Conservation (phyloP, 2,888 invertebrate genomes). For the Unio delphinus region DNA sequence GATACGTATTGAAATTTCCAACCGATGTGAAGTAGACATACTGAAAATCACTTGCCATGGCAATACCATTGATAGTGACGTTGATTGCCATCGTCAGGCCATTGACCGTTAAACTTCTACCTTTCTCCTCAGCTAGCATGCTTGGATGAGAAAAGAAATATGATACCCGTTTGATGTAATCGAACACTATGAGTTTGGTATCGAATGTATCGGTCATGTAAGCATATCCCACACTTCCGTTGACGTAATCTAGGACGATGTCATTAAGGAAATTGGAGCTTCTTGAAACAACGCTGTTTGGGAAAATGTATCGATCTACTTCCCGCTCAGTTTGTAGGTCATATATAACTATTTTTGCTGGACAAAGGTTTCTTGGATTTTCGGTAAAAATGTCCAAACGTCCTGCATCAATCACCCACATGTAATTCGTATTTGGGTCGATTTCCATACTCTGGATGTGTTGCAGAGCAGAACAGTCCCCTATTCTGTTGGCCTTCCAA, state of each 20-base stretch:
- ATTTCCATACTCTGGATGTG: constrained; percentile 39
- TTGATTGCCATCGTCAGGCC: constrained; percentile 4
- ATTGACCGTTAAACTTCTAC: constrained; percentile 7
- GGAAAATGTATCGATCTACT: constrained; percentile 17
- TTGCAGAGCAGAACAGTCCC: constrained; percentile 29
- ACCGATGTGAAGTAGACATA: constrained; percentile 27
- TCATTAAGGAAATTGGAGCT: constrained; percentile 30
- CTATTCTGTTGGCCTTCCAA: constrained; percentile 23
- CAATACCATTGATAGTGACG: constrained; percentile 32
- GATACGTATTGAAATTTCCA: constrained; percentile 15
- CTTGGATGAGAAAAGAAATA: constrained; percentile 27
- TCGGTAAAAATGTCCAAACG: constrained; percentile 13
- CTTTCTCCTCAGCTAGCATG: constrained; percentile 19
- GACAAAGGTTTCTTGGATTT: constrained; percentile 19
- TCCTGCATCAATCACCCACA: constrained; percentile 45
- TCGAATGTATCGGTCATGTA: constrained; percentile 33
- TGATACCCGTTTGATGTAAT: constrained; percentile 15
- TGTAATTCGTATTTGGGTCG: constrained; percentile 31
- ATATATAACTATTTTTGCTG: constrained; percentile 30
- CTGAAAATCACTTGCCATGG: constrained; percentile 24
- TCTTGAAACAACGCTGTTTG: constrained; percentile 21
- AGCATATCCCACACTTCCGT: constrained; percentile 20
- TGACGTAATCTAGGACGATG: constrained; percentile 28
- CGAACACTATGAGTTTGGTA: constrained; percentile 25
- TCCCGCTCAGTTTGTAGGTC: constrained; percentile 11